Evolutionary conservation across 2,797 vertebrate species (phyloP), one percentile per base, ranked within the genome.

Genomic region (Euthynnus affinis): DNA sequence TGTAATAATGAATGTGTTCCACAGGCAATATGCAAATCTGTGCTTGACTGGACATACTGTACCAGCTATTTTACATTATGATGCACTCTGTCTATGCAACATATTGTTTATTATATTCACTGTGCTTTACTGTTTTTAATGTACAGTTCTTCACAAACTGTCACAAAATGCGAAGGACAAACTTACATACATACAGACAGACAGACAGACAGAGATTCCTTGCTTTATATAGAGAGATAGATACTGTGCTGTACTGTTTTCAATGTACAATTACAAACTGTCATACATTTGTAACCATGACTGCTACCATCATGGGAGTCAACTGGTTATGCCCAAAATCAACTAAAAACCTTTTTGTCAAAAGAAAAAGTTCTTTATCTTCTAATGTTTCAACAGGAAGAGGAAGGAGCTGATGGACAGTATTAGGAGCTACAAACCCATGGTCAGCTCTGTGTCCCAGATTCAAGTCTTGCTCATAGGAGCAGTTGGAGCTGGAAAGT

Each of bases 401-500:
- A 88, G 57, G 67, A 5, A 1, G 1, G 56, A 60, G 58, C 15
- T 91, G 76, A 89, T 85, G n/a, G 80, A 83, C 2, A n/a, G 1
- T 6, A 80, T 93, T 12, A 71, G 18, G 56, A 1, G 0, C 14
- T 87, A 90, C 81, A 74, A 72, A 51, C 87, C 92, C 13, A 5
- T 0, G 0, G 0, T n/a, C 37, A 5, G 9, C 9, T 79, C 83
- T 2, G 81, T 93, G 80, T 9, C 74, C 6, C 72, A 74, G 53
- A 3, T 1, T 29, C 82, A 81, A 12, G 78, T 93, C 62, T 80
- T 94, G 64, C 84, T 94, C 40, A 66, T 93, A 2, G 93, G 93
- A 66, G 82, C 84, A 7, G 76, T 93, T 2, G 93, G 92, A 74
- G 89, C 83, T 23, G 93, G 92, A 69, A 94, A 93, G 80, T 93